Evolutionary conservation across 2,888 invertebrate genomes (phyloP), one percentile per base, ranked within the genome.

Genomic region (Mimas tiliae): DNA sequence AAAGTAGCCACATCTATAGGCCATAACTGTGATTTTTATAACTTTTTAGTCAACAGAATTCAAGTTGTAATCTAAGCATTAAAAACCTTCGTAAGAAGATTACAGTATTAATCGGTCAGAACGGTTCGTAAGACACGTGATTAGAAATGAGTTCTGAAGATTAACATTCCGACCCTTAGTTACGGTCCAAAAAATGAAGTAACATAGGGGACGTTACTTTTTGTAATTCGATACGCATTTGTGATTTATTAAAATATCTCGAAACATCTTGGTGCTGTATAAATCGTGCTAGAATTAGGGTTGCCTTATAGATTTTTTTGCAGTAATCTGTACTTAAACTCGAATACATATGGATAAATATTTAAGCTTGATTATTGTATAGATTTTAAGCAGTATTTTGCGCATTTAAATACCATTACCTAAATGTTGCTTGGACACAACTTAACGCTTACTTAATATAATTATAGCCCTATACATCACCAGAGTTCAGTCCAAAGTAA

Each of bases 201-300:
- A 77, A 77, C 80, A 72, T 74, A 80, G 78, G 83, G 87, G 86
- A 84, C 80, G 81, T 83, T 84, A 84, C 86, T 84, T 84, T n/a
- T 84, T 82, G 91, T 87, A 90, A 92, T 89, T 87, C 88, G 91
- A 92, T 85, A 87, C 89, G 89, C 87, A 83, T 88, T 91, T 87
- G 86, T 90, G 91, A 93, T 93, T 92, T 93, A 93, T 92, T 88
- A 89, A 87, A 89, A 90, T 89, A 88, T 86, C 87, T 88, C 83
- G 58, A 83, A 88, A 88, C 86, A 85, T 87, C 86, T 88, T 84
- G 80, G 86, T 87, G 85, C 86, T 88, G 80, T 80, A 87, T 89
- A 88, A 90, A 89, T 90, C 82, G 86, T 84, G 79, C 82, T 77
- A 76, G 65, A 68, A n/a, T 65, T 63, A 58, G 62, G 50, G 69